Base-by-base conservation (phyloP, 1,140 invertebrate species). In the Yoshiicerus persimilis region DNA sequence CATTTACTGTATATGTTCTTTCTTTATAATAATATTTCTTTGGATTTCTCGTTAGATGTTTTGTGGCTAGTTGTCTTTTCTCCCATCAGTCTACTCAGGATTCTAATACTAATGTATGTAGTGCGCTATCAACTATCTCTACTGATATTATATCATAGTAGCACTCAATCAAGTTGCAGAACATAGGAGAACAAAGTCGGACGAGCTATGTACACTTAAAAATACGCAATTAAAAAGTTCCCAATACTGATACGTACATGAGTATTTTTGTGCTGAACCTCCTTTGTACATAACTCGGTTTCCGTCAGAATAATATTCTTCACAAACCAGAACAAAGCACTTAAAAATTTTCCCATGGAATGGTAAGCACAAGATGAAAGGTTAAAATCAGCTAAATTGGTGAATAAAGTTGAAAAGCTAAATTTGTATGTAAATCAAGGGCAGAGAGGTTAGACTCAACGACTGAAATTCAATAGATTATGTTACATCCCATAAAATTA, bases 311-410 rank as follows among this genome's bases (percentile, higher is more conserved):
- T 56, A 16, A 8, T 41, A 11, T 70, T 66, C 62, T 47, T n/a
- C 20, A 10, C 64, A 66, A 34, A 77, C 4, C 70, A 77, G 20
- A 77, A n/a, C 70, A 16, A 8, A 34, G 16, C 75, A 80, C 75
- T 80, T 80, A 36, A 80, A 80, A 80, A 80, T 80, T 80, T 80
- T 80, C 75, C 75, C 75, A 80, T 80, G 75, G 75, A 75, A 75
- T 32, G 11, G 11, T 23, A 66, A 36, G 20, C 32, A n/a, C 1
- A 36, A 23, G 30, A 80, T 36, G 16, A 80, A 80, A 80, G 75
- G 75, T 80, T 80, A 80, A 80, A 80, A 80, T 80, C 32, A 38
- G 30, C 30, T 80, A 36, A 80, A 80, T 80, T 80, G 75, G 75
- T 80, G 75, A 80, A 80, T 80, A 80, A 70, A 36, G 75, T 32